Evolutionary conservation across 1,140 invertebrate genomes (phyloP), one percentile per base, ranked within the genome.

Genomic region (Dufourea novaeangliae): DNA sequence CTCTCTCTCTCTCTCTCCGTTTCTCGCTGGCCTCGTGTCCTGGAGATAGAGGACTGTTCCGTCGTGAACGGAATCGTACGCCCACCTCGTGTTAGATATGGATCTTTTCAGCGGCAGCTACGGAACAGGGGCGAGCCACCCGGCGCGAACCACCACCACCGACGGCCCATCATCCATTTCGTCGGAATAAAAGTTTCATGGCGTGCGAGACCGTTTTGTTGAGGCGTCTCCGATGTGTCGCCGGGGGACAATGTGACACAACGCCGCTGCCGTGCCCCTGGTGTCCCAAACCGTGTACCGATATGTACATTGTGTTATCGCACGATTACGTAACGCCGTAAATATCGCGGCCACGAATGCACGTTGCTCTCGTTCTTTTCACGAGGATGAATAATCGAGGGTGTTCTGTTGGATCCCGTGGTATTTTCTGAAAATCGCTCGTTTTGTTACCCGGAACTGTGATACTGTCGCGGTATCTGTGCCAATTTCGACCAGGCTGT

Each of bases 81-180:
- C 84, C 82, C 82, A 85, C 82, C 79, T 85, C 79, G 66, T 66
- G 56, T 69, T 32, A 79, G 84, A 85, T 85, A 84, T n/a, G 62
- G 22, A 85, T 86, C 80, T 84, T 72, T 83, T 72, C 52, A 67
- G 50, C 64, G 20, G 66, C 39, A 54, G 39, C 29, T 25, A 14
- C 57, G 44, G 56, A 79, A 79, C 72, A 62, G 80, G 75, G 82
- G 72, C 80, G 69, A 79, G 62, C 73, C 80, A 85, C 73, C 83
- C 83, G 78, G 73, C 59, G 80, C 39, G 80, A 74, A 50, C 32
- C 62, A 73, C 61, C 68, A 50, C 52, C n/a, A n/a, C n/a, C n/a
- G n/a, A n/a, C n/a, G n/a, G 63, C 52, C 37, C 80, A 71, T 80
- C 69, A 80, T 83, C 81, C 64, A 80, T 77, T 82, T 76, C 62